Evolutionary conservation across 2,113 vertebrate species (phyloP).

Genomic region (Eublepharis macularius): DNA sequence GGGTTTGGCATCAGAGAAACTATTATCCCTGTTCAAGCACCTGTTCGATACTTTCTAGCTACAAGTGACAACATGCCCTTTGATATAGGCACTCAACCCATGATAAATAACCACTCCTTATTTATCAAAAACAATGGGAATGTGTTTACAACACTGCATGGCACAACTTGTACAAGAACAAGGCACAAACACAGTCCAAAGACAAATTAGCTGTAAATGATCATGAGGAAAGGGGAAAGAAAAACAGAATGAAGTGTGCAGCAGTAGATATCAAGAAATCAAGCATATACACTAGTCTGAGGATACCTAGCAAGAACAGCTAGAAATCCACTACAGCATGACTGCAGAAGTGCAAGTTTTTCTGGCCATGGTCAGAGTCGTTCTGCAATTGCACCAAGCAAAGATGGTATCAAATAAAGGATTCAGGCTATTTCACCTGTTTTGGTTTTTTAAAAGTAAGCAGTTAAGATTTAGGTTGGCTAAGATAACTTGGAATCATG

Average conservation of each 20-base stretch:
- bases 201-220: neutral
- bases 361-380: neutral
- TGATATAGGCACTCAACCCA: neutral
- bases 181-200: neutral
- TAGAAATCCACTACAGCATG: no score
- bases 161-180: neutral
- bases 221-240: neutral
- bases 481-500: neutral
- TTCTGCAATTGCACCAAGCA: neutral
- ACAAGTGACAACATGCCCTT: neutral
- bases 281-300: no score
- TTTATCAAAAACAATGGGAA: neutral
- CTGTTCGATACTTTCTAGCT: neutral
- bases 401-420: neutral
- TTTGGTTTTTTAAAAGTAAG: neutral
- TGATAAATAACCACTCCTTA: neutral
- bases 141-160: neutral
- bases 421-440: neutral
- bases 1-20: neutral
- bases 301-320: no score
- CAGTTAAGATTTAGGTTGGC: neutral
- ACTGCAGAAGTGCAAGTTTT: neutral
- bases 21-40: neutral
- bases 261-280: neutral
- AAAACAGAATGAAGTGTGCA: neutral